phyloP scores from a whole-genome alignment of 2,797 vertebrate species.

The Pangasius djambal region DNA sequence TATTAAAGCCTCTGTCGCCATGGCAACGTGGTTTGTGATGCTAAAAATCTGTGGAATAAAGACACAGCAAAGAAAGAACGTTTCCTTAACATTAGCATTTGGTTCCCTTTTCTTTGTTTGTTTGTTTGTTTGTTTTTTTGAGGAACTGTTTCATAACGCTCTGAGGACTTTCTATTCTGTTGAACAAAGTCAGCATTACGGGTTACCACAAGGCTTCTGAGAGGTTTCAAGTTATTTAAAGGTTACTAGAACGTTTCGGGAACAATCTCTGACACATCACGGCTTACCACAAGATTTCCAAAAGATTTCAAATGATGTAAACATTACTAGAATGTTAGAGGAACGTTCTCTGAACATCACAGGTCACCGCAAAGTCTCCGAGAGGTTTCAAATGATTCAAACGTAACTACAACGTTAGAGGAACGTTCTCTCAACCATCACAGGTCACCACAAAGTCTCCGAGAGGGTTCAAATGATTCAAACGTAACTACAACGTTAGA shows the following conservation, averaged over 20 bases:
- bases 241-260: no score
- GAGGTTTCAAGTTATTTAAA: not conserved
- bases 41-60: not conserved
- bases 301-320: not conserved
- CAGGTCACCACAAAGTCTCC: no score
- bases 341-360: not conserved
- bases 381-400: not conserved
- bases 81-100: not conserved
- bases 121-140: not conserved
- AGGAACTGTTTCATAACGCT: not conserved
- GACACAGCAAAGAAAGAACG: not conserved
- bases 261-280: no score
- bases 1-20: slow-evolving; percentile 34
- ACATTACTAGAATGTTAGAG: not conserved
- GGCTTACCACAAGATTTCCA: not conserved
- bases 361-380: not conserved
- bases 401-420: not conserved
- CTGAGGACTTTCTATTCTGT: not conserved
- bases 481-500: not conserved
- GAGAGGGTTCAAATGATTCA: not conserved
- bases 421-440: not conserved
- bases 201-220: not conserved
- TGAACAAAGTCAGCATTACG: not conserved
- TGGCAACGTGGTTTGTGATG: not conserved
- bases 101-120: no score